Conservation (phyloP, 2,888 invertebrate genomes). For the Phanerotoma sp. region DNA sequence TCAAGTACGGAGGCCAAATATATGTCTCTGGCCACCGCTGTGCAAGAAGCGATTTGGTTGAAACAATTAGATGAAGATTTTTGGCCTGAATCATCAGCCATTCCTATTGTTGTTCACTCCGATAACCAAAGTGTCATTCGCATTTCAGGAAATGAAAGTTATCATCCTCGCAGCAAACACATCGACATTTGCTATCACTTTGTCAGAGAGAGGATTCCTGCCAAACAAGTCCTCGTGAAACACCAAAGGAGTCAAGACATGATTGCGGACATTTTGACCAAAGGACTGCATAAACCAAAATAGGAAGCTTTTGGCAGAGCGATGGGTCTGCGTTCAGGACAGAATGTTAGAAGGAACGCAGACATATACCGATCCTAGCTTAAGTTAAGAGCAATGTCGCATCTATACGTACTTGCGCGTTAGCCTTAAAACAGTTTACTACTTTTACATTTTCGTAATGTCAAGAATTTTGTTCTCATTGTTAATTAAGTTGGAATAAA, state of each 20-base stretch:
- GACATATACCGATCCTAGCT: too few species aligned
- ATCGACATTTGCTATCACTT: constrained; percentile 8
- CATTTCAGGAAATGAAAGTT: not conserved
- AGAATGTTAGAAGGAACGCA: not conserved
- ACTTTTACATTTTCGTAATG: too few species aligned
- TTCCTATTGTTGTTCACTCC: not conserved
- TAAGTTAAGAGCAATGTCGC: too few species aligned
- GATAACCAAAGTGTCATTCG: constrained; percentile 4
- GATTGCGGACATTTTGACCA: not conserved
- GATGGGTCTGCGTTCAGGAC: too few species aligned
- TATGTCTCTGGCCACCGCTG: not conserved
- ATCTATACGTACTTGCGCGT: too few species aligned
- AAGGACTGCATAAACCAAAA: not conserved
- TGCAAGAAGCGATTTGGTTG: constrained; percentile 8
- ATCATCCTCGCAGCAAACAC: constrained; percentile 1
- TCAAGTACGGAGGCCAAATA: constrained; percentile 8
- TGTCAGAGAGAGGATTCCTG: not conserved
- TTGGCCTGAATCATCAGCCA: not conserved
- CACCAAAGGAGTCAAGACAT: not conserved
- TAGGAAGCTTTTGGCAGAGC: not conserved
- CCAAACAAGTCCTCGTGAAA: not conserved
- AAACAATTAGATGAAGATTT: not conserved
- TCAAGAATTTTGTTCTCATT: too few species aligned
- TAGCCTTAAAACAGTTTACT: too few species aligned
- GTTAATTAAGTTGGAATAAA: too few species aligned